Base-by-base conservation (phyloP, 2,797 vertebrate species). In the Macroramphosus scolopax region DNA sequence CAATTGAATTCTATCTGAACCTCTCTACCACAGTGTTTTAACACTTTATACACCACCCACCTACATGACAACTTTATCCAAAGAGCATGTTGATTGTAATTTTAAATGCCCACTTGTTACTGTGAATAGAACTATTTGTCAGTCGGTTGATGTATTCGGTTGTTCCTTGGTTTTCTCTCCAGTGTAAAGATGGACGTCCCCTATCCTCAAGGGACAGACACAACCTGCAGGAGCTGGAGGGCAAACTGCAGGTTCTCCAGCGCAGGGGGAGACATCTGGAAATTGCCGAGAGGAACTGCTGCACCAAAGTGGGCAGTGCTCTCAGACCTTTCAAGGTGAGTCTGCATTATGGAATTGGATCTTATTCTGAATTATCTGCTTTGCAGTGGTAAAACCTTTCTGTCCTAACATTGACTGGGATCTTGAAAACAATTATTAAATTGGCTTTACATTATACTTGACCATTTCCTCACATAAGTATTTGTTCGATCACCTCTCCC, bases 111-210 rank as follows among this genome's bases (percentile, higher is more conserved):
- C 16, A 29, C 11, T 29, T 16, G 30, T 30, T 41, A 22, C 22
- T 29, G 2, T 24, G n/a, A 17, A 45, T 32, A 1, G 1, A n/a
- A 25, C 24, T 17, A 9, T 38, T 41, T 35, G 1, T 1, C 13
- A 41, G 2, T 53, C 3, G 8, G 31, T 42, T 43, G 5, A 45
- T 39, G 17, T 10, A 12, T 60, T 34, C 41, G 3, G 2, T 42
- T 45, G 7, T 38, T 35, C 39, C 6, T 42, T 37, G 5, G 5
- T 57, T 12, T 8, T 45, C 26, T 50, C 13, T 0, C 2, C 79
- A 99, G 97, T 98, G 93, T 73, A 87, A 84, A 71, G 95, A 98
- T 71, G 97, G 96, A 36, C 92, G 96, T 26, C 97, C 97, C 30
- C 87, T 98, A 42, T 88, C 96, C 12, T 91, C 89, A 13, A 90